Percentiles rank a stretch among this genome's conserved stretches.
These are phyloP conservation scores for Neoniphon sammara DNA, from an alignment of 2,797 vertebrate genomes.

Conservation along the genomic window DNA sequence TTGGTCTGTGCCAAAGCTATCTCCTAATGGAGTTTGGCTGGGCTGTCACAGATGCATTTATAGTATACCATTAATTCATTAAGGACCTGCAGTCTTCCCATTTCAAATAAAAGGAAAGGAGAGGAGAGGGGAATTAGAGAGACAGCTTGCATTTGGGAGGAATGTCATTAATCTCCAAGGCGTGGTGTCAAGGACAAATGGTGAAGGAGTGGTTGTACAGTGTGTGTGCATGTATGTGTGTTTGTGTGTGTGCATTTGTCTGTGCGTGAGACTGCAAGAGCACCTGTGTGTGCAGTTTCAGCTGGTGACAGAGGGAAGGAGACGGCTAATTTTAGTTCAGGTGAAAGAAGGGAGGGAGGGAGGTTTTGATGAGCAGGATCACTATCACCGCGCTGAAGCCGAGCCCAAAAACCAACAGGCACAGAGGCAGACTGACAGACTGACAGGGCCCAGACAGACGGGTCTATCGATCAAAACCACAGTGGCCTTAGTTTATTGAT, in stretches of 20 bases:
- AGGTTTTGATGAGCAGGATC: constrained; percentile 53
- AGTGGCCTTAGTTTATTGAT: constrained; percentile 73
- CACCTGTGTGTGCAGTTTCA: constrained; percentile 64
- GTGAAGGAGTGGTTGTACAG: constrained; percentile 42
- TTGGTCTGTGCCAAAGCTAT: constrained; percentile 75
- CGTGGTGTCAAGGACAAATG: constrained; percentile 74
- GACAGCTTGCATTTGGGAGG: constrained; percentile 44
- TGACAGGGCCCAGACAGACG: constrained; percentile 56
- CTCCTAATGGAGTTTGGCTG: constrained; percentile 79
- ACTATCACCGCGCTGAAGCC: constrained; percentile 41
- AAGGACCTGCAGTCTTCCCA: constrained; percentile 68
- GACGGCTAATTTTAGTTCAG: constrained; percentile 72
- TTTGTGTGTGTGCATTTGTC: constrained; percentile 9
- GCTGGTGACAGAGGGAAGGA: constrained; percentile 64
- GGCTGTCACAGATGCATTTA: constrained; percentile 69
- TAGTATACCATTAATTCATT: constrained; percentile 78
- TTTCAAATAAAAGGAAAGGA: constrained; percentile 59
- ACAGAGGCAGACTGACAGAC: constrained; percentile 48
- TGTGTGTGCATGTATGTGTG: constrained; percentile 28
- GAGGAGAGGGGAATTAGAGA: constrained; percentile 21
- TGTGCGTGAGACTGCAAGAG: constrained; percentile 40
- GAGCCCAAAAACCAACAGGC: constrained; percentile 25
- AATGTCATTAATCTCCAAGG: constrained; percentile 60
- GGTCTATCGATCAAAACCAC: constrained; percentile 74
- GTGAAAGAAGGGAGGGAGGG: constrained; percentile 47